phyloP scores from a whole-genome alignment of 2,888 invertebrate species.

The Napeogenes inachia region DNA sequence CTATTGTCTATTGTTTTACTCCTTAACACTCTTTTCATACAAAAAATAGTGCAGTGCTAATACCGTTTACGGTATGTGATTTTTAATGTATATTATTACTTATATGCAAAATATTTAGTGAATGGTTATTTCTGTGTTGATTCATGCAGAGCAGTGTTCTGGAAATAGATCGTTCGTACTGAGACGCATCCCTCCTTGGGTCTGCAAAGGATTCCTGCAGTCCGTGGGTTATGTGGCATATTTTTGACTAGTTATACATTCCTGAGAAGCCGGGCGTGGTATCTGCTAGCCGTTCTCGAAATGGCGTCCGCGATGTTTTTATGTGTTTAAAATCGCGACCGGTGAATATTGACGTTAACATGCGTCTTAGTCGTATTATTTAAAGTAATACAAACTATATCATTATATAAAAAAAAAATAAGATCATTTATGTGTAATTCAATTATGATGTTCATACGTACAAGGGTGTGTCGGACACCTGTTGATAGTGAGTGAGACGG shows the following conservation, averaged over 20 bases:
- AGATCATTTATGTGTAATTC: not conserved
- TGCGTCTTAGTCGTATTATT: slow-evolving; percentile 32
- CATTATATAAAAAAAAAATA: too few species aligned
- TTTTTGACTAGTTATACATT: slow-evolving; percentile 29
- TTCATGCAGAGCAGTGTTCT: slow-evolving; percentile 75
- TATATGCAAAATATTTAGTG: slow-evolving; percentile 67
- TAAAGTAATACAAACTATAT: not conserved
- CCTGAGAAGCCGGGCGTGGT: slow-evolving; percentile 63
- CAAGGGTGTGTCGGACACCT: slow-evolving; percentile 68
- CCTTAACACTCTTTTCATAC: slow-evolving; percentile 51
- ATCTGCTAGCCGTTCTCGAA: slow-evolving; percentile 57
- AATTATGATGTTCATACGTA: slow-evolving; percentile 24
- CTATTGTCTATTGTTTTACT: slow-evolving; percentile 62
- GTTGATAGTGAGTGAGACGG: slow-evolving; percentile 48
- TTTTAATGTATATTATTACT: slow-evolving; percentile 56
- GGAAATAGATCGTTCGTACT: slow-evolving; percentile 71
- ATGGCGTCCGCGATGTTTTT: slow-evolving; percentile 69
- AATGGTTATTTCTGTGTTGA: slow-evolving; percentile 78
- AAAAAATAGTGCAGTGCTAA: slow-evolving; percentile 67
- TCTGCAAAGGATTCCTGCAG: slow-evolving; percentile 57
- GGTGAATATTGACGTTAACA: slow-evolving; percentile 59
- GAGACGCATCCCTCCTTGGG: slow-evolving; percentile 67
- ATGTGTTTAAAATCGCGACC: slow-evolving; percentile 72
- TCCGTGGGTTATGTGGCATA: slow-evolving; percentile 38
- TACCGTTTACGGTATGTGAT: slow-evolving; percentile 73